These are phyloP conservation scores for Conops quadrifasciatus DNA, from an alignment of 2,888 invertebrate species.

Conservation along the genomic window DNA sequence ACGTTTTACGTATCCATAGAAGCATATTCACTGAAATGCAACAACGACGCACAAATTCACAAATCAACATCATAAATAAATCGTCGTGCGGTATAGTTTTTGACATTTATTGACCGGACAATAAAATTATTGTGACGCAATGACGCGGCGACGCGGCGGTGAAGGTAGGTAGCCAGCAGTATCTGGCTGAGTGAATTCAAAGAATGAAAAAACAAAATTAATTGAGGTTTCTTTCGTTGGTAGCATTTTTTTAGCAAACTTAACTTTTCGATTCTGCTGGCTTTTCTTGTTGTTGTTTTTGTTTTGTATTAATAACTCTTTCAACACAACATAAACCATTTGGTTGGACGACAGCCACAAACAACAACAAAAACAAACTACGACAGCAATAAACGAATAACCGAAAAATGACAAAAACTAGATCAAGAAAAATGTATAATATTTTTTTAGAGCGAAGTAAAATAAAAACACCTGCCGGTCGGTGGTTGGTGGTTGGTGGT, in stretches of 20 bases:
- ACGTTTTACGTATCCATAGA: too few species aligned
- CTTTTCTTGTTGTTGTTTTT: neutral
- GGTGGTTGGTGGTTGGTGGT: too few species aligned
- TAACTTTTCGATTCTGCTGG: neutral
- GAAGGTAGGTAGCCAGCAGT: neutral
- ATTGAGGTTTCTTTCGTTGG: too few species aligned
- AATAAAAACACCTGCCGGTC: neutral
- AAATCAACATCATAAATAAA: conserved; percentile 31
- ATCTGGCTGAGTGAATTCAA: too few species aligned
- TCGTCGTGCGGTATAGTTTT: conserved; percentile 13
- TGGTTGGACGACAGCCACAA: neutral
- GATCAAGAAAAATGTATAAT: neutral
- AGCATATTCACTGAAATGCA: conserved; percentile 8
- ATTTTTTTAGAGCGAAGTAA: neutral
- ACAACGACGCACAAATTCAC: neutral
- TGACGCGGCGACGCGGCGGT: conserved; percentile 10
- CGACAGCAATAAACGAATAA: neutral
- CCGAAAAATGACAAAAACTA: neutral
- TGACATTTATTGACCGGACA: conserved; percentile 30
- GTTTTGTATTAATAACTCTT: conserved; percentile 2
- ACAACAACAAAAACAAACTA: neutral
- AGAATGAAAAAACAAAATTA: too few species aligned
- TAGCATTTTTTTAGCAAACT: too few species aligned
- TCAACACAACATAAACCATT: conserved; percentile 21
- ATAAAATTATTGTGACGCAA: conserved; percentile 29